phyloP scores from a whole-genome alignment of 2,888 invertebrate species.

The Dynastes hyllus region DNA sequence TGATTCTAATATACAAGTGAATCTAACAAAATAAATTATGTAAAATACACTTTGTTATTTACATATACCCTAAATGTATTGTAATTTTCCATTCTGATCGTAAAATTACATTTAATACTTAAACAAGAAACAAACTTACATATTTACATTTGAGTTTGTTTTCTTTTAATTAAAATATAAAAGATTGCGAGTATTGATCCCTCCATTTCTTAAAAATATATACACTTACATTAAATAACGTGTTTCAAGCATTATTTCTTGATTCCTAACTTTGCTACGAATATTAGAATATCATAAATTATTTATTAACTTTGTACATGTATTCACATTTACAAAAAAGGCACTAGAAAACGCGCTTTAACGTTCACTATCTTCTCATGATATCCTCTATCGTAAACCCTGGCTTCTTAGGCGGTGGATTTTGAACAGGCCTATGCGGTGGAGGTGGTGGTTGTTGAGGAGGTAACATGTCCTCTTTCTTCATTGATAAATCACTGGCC shows the following conservation, averaged over 20 bases:
- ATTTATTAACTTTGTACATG: conserved; percentile 10
- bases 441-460: conserved; percentile 73
- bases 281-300: background rate
- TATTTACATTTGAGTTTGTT: conserved; percentile 12
- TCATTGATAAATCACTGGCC: conserved; percentile 70
- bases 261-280: no score
- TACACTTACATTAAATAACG: background rate
- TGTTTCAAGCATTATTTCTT: no score
- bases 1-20: background rate
- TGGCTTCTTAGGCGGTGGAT: conserved; percentile 80
- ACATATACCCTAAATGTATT: background rate
- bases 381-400: conserved; percentile 94
- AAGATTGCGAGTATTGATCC: conserved; percentile 21
- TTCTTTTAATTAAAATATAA: background rate
- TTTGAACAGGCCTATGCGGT: conserved; percentile 71
- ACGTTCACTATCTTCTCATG: conserved; percentile 83
- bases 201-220: background rate
- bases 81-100: background rate
- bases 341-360: background rate
- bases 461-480: conserved; percentile 64
- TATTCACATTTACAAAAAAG: background rate
- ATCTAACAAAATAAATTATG: conserved; percentile 4
- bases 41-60: background rate
- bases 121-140: conserved; percentile 1
- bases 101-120: background rate